phyloP scores from a whole-genome alignment of 2,888 invertebrate species.

The Eremobia ochroleuca region DNA sequence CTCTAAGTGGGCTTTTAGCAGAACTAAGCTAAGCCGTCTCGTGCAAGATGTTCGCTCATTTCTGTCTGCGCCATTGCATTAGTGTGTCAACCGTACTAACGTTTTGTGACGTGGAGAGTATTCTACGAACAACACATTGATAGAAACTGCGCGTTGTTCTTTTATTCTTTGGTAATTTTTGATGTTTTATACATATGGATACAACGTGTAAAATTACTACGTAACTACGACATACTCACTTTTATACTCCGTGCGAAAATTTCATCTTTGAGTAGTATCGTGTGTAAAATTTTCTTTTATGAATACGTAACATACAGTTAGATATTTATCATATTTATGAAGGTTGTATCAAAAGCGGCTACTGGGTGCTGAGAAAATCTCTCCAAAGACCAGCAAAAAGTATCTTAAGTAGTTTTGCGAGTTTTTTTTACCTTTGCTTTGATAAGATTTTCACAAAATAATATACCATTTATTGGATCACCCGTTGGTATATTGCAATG shows the following conservation, averaged over 20 bases:
- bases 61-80: conserved; percentile 85
- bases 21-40: conserved; percentile 89
- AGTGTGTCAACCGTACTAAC: conserved; percentile 66
- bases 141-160: conserved; percentile 39
- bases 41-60: conserved; percentile 87
- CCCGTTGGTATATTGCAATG: conserved; percentile 19
- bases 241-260: conserved; percentile 44
- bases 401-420: conserved; percentile 69
- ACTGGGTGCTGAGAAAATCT: conserved; percentile 62
- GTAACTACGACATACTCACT: conserved; percentile 10
- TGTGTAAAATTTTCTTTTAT: conserved; percentile 69
- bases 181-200: background rate
- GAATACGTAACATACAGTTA: conserved; percentile 68
- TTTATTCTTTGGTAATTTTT: conserved; percentile 20
- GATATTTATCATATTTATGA: conserved; percentile 72
- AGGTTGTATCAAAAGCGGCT: conserved; percentile 67
- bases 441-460: conserved; percentile 64
- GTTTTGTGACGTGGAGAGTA: conserved; percentile 52
- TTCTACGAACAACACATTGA: conserved; percentile 53
- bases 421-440: conserved; percentile 65
- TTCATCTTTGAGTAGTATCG: conserved; percentile 48
- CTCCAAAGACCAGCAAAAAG: conserved; percentile 63
- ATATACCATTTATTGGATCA: conserved; percentile 55
- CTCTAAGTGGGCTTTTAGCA: conserved; percentile 91
- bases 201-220: background rate